phyloP scores from a whole-genome alignment of 2,888 invertebrate genomes.

The Eupithecia exiguata region DNA sequence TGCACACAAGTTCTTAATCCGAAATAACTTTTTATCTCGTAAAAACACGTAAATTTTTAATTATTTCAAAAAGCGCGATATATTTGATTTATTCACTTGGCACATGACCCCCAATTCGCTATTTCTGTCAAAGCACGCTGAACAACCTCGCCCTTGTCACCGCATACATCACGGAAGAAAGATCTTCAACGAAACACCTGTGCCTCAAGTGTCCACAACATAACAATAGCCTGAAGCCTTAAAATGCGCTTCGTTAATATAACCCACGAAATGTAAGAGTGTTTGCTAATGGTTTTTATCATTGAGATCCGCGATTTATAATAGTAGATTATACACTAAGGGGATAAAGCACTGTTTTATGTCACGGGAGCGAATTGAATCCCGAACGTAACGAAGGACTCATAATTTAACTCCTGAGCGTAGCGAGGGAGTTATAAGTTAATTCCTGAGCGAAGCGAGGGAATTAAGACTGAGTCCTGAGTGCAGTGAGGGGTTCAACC shows the following conservation, averaged over 20 bases:
- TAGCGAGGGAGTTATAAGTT: too few relatives aligned
- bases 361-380: too few relatives aligned
- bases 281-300: background rate
- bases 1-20: too few relatives aligned
- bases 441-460: too few relatives aligned
- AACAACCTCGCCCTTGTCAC: conserved; percentile 11
- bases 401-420: too few relatives aligned
- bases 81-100: background rate
- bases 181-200: conserved; percentile 6
- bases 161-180: conserved; percentile 12
- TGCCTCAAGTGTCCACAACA: background rate
- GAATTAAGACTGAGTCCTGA: too few relatives aligned
- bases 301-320: background rate
- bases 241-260: background rate
- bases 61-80: background rate
- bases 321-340: too few relatives aligned
- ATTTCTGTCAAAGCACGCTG: background rate
- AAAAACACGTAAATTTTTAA: background rate
- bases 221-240: conserved; percentile 14
- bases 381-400: too few relatives aligned
- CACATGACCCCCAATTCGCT: background rate
- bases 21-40: too few relatives aligned
- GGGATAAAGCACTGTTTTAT: too few relatives aligned
- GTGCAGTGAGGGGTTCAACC: too few relatives aligned
- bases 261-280: background rate